A percentile compares a stretch with the other conserved stretches of the same genome.
These are phyloP conservation scores for Erynnis tages DNA, from an alignment of 2,888 invertebrate species.

Conservation along the genomic window DNA sequence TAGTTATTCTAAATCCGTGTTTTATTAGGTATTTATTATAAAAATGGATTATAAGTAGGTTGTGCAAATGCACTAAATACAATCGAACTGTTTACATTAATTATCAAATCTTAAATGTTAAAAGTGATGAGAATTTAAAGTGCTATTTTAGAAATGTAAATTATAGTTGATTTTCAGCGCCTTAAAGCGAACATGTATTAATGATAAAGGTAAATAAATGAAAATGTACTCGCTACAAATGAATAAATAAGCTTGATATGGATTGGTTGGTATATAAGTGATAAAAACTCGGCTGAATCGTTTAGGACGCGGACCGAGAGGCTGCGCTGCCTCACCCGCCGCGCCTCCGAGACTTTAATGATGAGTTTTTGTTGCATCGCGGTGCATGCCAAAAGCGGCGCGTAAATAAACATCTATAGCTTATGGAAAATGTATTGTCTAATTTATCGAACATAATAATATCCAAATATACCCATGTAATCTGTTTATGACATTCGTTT, in stretches of 20 bases:
- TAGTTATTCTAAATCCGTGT: too few relatives aligned
- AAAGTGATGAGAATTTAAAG: too few relatives aligned
- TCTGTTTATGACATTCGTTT: too few relatives aligned
- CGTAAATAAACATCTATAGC: constrained; percentile 35
- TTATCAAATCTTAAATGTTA: constrained; percentile 3
- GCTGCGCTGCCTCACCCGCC: constrained; percentile 62
- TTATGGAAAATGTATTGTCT: too few relatives aligned
- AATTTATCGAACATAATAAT: too few relatives aligned
- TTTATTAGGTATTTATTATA: too few relatives aligned
- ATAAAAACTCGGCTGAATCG: constrained; percentile 73
- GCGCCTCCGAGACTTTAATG: constrained; percentile 76
- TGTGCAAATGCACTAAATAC: too few relatives aligned
- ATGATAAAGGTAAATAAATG: constrained; percentile 38
- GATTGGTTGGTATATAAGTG: constrained; percentile 63
- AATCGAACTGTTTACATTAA: background rate
- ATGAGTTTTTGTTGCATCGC: constrained; percentile 70
- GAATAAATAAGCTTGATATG: constrained; percentile 69
- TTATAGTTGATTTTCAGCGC: constrained; percentile 32
- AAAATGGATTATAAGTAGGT: too few relatives aligned
- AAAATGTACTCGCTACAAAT: constrained; percentile 60
- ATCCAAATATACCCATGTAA: too few relatives aligned
- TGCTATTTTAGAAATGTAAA: constrained; percentile 32
- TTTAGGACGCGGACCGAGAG: constrained; percentile 65
- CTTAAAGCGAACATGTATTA: constrained; percentile 30
- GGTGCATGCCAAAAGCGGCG: constrained; percentile 45